Base-by-base conservation (phyloP, 2,888 invertebrate genomes). In the Rhagium mordax region DNA sequence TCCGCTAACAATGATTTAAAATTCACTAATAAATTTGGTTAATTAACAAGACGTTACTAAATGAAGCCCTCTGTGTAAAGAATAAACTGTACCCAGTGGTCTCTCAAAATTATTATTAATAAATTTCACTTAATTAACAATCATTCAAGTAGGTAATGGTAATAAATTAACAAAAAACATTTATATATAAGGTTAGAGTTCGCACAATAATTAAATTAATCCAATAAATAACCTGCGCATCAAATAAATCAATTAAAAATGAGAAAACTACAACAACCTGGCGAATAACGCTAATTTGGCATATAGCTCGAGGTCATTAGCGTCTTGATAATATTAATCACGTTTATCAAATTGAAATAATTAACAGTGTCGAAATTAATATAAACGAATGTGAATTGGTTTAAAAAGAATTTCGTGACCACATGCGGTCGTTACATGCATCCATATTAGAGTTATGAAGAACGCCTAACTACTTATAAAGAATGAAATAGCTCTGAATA, bases 121-220 rank as follows among this genome's bases (percentile, higher is more conserved):
- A n/a, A 6, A 41, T 4, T 4, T n/a, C 41, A 15, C 16, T 59
- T 59, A 59, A 59, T 59, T 53, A 65, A 65, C 65, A 65, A 48
- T 65, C 27, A 65, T 13, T 15, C 33, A 33, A 33, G 18, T 33
- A 65, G 33, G 33, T 53, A 4, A 13, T 13, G 16, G 57, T 47
- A 47, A 67, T 57, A 55, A 33, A 67, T 67, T 67, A 57, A 67
- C 21, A 47, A 20, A 20, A 57, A 15, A 47, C 41, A 21, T 55
- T 21, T 47, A 55, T 20, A 10, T 13, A n/a, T 57, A 47, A 57
- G 57, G 57, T 67, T 27, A 41, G 21, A 57, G 65, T 47, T 67
- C 55, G 18, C 15, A 24, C 67, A 24, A 57, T 41, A 67, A 57
- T 55, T 29, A 33, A 29, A 53, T 24, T 41, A 57, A 57, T 47